A percentile compares a stretch with the other conserved stretches of the same genome.
Evolutionary conservation across 2,888 invertebrate genomes (phyloP).

Genomic region (Melangyna quadrimaculata): DNA sequence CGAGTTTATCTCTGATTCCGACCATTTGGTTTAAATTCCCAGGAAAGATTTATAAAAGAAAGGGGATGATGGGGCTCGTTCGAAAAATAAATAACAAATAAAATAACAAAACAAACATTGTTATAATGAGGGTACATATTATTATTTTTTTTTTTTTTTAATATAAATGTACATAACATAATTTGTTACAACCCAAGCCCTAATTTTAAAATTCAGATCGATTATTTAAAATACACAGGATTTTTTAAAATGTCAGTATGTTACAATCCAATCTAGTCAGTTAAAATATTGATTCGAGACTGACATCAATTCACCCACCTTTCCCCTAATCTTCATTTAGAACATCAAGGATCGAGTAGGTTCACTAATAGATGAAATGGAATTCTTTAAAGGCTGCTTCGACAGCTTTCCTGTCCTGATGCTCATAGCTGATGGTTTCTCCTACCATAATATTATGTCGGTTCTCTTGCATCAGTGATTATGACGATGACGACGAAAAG

Average conservation of each 20-base stretch:
- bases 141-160: neutral
- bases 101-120: no score
- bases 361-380: constrained; percentile 42
- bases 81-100: no score
- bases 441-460: constrained; percentile 55
- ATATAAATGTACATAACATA: no score
- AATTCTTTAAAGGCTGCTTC: constrained; percentile 45
- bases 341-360: constrained; percentile 22
- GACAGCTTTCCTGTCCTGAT: constrained; percentile 23
- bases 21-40: constrained; percentile 61
- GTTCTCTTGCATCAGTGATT: constrained; percentile 25
- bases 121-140: neutral
- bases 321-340: neutral
- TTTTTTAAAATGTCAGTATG: no score
- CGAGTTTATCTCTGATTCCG: constrained; percentile 28
- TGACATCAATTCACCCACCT: neutral
- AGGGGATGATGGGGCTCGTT: neutral
- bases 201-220: no score
- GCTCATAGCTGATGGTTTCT: constrained; percentile 4
- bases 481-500: neutral
- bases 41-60: constrained; percentile 9
- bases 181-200: no score
- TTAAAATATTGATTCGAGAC: no score
- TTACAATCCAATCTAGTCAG: no score
- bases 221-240: no score